A percentile compares a stretch with the other conserved stretches of the same genome.
Conservation (phyloP, 2,797 vertebrate genomes). For the Hephaestus fuliginosus region DNA sequence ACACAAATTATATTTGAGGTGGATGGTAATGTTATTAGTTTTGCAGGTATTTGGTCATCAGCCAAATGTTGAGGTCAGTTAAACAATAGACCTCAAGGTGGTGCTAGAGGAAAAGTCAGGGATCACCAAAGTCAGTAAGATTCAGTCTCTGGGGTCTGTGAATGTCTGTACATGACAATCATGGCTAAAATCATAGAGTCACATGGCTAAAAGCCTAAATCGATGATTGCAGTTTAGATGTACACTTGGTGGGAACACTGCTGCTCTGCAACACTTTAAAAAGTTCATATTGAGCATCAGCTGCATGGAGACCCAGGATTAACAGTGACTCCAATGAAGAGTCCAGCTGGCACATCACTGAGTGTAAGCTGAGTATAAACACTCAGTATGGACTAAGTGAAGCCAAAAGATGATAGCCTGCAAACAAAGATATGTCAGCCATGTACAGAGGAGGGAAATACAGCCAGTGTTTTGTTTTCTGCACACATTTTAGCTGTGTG, state of each 20-base stretch:
- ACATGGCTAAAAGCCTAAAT: neutral
- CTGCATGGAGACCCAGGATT: neutral
- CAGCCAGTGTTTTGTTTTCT: too few relatives aligned
- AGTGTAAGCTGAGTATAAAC: neutral
- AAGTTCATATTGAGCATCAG: neutral
- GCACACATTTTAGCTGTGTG: too few relatives aligned
- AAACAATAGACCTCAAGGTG: neutral
- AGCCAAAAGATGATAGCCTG: neutral
- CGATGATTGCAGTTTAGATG: neutral
- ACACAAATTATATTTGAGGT: neutral
- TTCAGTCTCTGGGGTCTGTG: neutral
- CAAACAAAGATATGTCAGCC: too few relatives aligned
- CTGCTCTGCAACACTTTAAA: neutral
- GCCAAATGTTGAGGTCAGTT: neutral
- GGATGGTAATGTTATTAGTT: neutral
- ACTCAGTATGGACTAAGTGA: neutral
- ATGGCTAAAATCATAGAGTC: too few relatives aligned
- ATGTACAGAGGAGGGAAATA: too few relatives aligned
- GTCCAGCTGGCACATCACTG: neutral
- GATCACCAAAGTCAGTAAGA: neutral
- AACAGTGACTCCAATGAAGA: neutral
- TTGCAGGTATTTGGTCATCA: neutral
- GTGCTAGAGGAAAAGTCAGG: neutral
- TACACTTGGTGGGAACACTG: neutral
- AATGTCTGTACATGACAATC: neutral